These are phyloP conservation scores for Cyphomyrmex costatus DNA, from an alignment of 1,140 invertebrate species.

Conservation along the genomic window DNA sequence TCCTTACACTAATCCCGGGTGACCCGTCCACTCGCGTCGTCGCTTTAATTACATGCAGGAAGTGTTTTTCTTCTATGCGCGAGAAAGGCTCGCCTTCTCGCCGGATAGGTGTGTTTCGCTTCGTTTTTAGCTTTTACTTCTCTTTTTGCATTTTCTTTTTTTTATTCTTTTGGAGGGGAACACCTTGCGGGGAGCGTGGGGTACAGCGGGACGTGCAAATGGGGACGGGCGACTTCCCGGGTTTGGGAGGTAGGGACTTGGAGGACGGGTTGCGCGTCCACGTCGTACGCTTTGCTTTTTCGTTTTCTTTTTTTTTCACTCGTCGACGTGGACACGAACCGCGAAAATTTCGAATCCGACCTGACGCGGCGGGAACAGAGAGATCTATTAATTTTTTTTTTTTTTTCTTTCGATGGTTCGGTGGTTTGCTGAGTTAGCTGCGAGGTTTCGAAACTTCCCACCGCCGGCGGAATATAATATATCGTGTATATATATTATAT, in stretches of 20 bases:
- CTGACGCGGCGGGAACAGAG: constrained; percentile 74
- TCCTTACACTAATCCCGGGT: constrained; percentile 75
- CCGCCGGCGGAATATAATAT: constrained; percentile 74
- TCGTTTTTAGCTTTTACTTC: constrained; percentile 55
- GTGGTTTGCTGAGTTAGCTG: constrained; percentile 76
- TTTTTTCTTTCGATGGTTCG: constrained; percentile 70
- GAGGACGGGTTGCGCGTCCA: constrained; percentile 70
- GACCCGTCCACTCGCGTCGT: constrained; percentile 83
- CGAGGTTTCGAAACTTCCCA: constrained; percentile 78
- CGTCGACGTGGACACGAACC: constrained; percentile 71
- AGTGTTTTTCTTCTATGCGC: constrained; percentile 82
- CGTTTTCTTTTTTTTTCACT: neutral
- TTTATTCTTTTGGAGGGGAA: constrained; percentile 53
- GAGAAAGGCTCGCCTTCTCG: constrained; percentile 72
- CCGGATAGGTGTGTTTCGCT: constrained; percentile 66
- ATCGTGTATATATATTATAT: constrained; percentile 70
- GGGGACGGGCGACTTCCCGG: constrained; percentile 67
- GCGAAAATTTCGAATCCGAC: constrained; percentile 74
- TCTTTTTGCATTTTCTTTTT: constrained; percentile 46
- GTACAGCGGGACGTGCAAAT: constrained; percentile 66
- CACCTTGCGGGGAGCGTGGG: constrained; percentile 71
- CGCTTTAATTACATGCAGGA: constrained; percentile 80
- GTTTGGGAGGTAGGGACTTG: constrained; percentile 60
- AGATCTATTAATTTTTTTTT: constrained; percentile 65
- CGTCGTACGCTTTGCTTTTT: constrained; percentile 24